phyloP scores from a whole-genome alignment of 2,113 vertebrate genomes.

The Neoarius graeffei region DNA sequence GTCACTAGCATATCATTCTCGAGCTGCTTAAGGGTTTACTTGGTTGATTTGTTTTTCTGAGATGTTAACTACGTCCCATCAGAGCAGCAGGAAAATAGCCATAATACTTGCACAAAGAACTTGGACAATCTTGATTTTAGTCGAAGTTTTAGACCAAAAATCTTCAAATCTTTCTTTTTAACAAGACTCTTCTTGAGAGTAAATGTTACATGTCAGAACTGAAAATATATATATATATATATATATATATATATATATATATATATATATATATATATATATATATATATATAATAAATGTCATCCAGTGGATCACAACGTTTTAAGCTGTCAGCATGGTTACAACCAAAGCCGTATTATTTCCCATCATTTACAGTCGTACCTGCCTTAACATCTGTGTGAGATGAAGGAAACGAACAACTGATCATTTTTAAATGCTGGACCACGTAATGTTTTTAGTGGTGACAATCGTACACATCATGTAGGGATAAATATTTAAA shows the following conservation, averaged over 20 bases:
- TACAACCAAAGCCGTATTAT: slow-evolving; percentile 16
- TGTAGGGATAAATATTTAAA: not conserved
- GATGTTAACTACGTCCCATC: not conserved
- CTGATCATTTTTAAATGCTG: slow-evolving; percentile 1
- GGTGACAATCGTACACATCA: not conserved
- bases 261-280: not conserved
- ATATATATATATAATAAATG: not conserved
- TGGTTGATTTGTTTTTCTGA: slow-evolving; percentile 7
- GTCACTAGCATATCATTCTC: slow-evolving; percentile 12
- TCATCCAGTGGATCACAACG: not conserved
- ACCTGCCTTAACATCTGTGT: not conserved
- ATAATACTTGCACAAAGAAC: slow-evolving; percentile 23
- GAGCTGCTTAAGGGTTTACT: not conserved
- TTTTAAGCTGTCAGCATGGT: not conserved
- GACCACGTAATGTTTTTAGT: not conserved
- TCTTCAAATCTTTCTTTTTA: not conserved
- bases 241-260: not conserved
- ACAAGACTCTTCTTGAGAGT: not conserved
- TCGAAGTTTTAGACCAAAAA: not conserved
- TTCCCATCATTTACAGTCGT: not conserved
- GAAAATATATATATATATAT: not conserved
- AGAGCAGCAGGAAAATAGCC: slow-evolving; percentile 37
- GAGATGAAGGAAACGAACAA: not conserved
- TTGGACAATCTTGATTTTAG: slow-evolving; percentile 24
- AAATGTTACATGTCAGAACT: not conserved